These are phyloP conservation scores for Takifugu flavidus DNA, from an alignment of 2,113 vertebrate genomes.

Conservation along the genomic window DNA sequence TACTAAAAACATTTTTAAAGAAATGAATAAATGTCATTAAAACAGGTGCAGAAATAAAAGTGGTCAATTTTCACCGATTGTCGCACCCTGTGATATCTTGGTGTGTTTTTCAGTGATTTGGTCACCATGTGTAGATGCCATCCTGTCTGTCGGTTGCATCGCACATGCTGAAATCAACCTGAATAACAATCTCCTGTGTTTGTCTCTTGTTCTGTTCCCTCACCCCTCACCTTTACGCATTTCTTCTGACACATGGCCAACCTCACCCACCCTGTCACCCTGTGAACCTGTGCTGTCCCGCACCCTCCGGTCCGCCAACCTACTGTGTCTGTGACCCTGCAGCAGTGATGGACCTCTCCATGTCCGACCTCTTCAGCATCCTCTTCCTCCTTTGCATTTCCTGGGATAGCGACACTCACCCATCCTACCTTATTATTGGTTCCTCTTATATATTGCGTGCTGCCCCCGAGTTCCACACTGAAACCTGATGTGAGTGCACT, in stretches of 20 bases:
- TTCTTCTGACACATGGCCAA: conserved; percentile 42
- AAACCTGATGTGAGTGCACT: conserved; percentile 28
- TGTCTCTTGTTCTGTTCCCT: conserved; percentile 75
- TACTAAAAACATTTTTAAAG: conserved; percentile 33
- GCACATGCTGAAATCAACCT: conserved; percentile 70
- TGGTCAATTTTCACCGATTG: conserved; percentile 12
- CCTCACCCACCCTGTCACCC: conserved; percentile 40
- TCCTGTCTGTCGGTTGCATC: conserved; percentile 46
- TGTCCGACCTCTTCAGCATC: conserved; percentile 46
- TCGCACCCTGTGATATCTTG: conserved; percentile 15
- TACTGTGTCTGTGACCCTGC: conserved; percentile 37
- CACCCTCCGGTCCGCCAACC: conserved; percentile 28
- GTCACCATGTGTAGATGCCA: conserved; percentile 51
- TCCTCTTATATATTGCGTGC: conserved; percentile 14
- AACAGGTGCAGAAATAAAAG: conserved; percentile 51
- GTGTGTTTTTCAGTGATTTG: conserved; percentile 31
- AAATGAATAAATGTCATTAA: conserved; percentile 54
- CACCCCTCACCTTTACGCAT: conserved; percentile 27
- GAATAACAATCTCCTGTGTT: conserved; percentile 73
- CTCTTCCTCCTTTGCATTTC: conserved; percentile 29
- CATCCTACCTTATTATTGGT: conserved; percentile 14
- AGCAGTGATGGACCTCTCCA: conserved; percentile 58
- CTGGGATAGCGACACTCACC: conserved; percentile 34
- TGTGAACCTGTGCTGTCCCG: conserved; percentile 34
- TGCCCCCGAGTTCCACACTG: conserved; percentile 26